Percentiles rank a stretch among this genome's conserved stretches.
phyloP scores from a whole-genome alignment of 2,888 invertebrate species.

The Agrotis puta region DNA sequence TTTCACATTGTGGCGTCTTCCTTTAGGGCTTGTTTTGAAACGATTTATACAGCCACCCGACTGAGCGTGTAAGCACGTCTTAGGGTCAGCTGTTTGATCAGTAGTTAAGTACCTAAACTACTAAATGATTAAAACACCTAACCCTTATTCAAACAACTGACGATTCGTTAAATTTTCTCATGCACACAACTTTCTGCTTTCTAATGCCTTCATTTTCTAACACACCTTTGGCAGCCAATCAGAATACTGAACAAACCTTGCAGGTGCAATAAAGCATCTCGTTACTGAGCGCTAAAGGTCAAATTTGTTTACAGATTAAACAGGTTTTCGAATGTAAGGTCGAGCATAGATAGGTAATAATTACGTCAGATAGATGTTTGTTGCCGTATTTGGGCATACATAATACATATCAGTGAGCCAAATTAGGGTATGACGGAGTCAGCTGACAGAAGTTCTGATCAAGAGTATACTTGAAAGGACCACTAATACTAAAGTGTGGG shows the following conservation, averaged over 20 bases:
- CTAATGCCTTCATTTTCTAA: neutral
- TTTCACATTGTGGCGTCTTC: neutral
- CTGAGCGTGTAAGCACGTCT: too few species aligned
- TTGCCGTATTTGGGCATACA: neutral
- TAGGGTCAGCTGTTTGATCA: too few species aligned
- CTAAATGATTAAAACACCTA: too few species aligned
- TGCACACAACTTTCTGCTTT: neutral
- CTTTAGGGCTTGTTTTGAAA: neutral
- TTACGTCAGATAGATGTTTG: constrained; percentile 11
- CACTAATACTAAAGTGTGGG: neutral
- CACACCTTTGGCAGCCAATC: neutral
- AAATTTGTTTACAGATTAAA: constrained; percentile 45
- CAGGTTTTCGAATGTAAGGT: constrained; percentile 34
- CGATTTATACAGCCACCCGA: too few species aligned
- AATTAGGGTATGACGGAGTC: constrained; percentile 2
- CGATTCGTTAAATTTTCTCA: neutral
- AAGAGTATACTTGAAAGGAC: neutral
- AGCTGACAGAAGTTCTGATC: neutral
- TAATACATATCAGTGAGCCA: neutral
- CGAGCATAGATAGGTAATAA: constrained; percentile 5
- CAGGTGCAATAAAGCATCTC: constrained; percentile 13
- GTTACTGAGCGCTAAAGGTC: constrained; percentile 22
- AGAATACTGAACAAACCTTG: neutral
- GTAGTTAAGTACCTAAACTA: too few species aligned
- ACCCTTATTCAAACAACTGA: neutral